Evolutionary conservation across 2,797 vertebrate genomes (phyloP).

Genomic region (Scomberomorus guttatus): DNA sequence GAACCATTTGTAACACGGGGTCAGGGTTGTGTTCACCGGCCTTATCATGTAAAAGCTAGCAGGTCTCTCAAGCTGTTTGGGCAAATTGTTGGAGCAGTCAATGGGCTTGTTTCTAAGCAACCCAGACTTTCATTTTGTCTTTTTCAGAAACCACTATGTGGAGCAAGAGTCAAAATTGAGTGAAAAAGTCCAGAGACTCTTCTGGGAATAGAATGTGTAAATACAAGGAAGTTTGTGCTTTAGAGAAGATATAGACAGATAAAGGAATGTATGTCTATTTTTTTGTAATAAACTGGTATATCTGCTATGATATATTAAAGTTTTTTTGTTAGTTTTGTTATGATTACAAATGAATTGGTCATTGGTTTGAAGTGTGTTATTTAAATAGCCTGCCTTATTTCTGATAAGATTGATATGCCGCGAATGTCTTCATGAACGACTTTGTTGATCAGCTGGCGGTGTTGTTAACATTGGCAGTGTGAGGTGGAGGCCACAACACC

Average conservation of each 20-base stretch:
- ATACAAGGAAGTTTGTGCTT: constrained; percentile 20
- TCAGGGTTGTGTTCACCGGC: constrained; percentile 42
- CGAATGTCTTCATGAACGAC: constrained; percentile 28
- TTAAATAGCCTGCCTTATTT: neutral
- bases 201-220: neutral
- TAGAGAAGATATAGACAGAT: neutral
- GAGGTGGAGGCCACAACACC: constrained; percentile 5
- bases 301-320: neutral
- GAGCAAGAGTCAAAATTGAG: constrained; percentile 16
- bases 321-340: neutral
- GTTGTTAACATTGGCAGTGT: constrained; percentile 1
- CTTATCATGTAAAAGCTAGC: constrained; percentile 51
- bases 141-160: constrained; percentile 6
- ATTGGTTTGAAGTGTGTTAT: constrained; percentile 36
- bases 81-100: constrained; percentile 35
- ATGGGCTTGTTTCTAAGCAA: constrained; percentile 69
- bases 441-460: constrained; percentile 27
- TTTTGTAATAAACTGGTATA: neutral
- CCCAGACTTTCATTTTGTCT: constrained; percentile 42
- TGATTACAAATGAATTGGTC: constrained; percentile 45
- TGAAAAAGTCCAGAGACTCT: constrained; percentile 26
- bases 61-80: constrained; percentile 55
- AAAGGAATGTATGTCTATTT: neutral
- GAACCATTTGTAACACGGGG: constrained; percentile 38
- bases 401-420: constrained; percentile 39